Base-by-base conservation (phyloP, 2,113 vertebrate genomes). In the Vidua chalybeata region DNA sequence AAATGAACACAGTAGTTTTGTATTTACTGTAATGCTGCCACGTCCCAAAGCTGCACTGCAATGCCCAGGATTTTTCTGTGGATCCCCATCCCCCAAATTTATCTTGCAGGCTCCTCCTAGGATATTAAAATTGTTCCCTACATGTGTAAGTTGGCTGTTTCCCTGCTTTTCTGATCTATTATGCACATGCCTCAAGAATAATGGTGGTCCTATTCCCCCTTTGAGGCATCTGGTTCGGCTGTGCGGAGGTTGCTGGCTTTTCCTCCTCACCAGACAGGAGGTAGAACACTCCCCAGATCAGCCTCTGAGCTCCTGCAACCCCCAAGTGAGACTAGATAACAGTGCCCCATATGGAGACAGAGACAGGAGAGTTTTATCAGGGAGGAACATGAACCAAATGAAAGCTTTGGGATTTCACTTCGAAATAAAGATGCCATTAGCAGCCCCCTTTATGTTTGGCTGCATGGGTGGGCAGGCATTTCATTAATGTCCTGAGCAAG, bases 391-490 rank as follows among this genome's bases (percentile, higher is more conserved):
- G 35, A 96, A 73, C 74, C 88, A 75, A 91, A 95, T 79, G 59
- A 93, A 97, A 93, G 92, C 94, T 85, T 74, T 91, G 74, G 85
- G 79, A 95, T 83, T 94, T 96, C 81, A 83, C 80, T 96, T 97
- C 94, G 95, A 97, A 97, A 69, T 69, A 55, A 63, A 74, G 82
- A 97, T 86, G 85, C 90, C 94, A 96, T 95, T 97, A 96, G 85
- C 86, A 93, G 48, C 58, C 76, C 83, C 45, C 63, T 95, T 89
- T 93, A 91, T 80, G 81, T 84, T 45, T 71, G 84, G 52, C 73
- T 80, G 68, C 82, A 85, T 45, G 89, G 93, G 76, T 96, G 91
- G 82, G 87, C 94, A 93, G 48, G 68, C 83, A 31, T 91, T 89
- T 94, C 76, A 88, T 93, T 90, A 66, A 77, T 76, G 91, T 93